Evolutionary conservation across 2,113 vertebrate genomes (phyloP).

Genomic region (Chloropsis hardwickii): DNA sequence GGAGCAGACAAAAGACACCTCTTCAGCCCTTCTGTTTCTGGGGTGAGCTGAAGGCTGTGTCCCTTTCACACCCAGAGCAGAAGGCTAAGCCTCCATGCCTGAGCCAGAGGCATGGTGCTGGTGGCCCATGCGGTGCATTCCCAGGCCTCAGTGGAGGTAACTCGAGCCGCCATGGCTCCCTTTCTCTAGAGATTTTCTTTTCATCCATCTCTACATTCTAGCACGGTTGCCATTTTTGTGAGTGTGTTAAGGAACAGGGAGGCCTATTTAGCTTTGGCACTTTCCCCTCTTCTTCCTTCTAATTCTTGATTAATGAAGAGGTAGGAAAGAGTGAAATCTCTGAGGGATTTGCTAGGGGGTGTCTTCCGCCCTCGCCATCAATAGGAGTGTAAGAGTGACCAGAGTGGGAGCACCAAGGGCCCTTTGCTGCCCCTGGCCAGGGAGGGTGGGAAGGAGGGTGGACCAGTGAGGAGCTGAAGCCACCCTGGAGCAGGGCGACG

Average conservation of each 20-base stretch:
- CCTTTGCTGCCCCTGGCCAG: background rate
- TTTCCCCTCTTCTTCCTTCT: background rate
- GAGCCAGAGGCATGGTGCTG: background rate
- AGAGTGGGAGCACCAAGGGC: background rate
- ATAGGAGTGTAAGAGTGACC: background rate
- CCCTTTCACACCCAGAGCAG: background rate
- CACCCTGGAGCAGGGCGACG: background rate
- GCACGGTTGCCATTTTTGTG: slow-evolving; percentile 17
- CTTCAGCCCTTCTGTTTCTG: background rate
- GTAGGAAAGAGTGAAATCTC: background rate
- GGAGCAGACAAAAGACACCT: slow-evolving; percentile 31
- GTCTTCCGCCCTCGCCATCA: background rate
- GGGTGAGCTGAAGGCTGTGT: background rate
- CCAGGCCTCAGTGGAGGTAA: background rate
- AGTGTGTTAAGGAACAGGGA: background rate
- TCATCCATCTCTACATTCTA: background rate
- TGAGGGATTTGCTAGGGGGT: background rate
- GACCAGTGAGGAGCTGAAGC: background rate
- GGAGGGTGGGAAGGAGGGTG: background rate
- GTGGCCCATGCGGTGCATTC: background rate
- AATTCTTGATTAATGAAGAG: background rate
- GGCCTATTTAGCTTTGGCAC: background rate
- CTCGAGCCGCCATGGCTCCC: background rate
- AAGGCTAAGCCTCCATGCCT: background rate
- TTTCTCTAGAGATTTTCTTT: slow-evolving; percentile 1